These are phyloP conservation scores for Campoplex capitator DNA, from an alignment of 2,888 invertebrate genomes.

Conservation along the genomic window DNA sequence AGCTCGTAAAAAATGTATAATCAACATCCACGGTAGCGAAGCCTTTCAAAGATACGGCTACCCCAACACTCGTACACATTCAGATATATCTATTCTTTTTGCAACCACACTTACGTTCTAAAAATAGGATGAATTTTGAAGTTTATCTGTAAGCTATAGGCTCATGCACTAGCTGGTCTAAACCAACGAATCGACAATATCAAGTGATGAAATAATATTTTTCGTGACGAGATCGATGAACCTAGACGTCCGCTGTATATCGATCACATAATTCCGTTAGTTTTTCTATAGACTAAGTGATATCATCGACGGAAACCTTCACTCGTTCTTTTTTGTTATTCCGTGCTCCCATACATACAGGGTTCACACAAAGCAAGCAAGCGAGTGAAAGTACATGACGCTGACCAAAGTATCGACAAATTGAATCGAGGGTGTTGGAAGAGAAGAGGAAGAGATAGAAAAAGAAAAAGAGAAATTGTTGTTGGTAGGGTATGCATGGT, in stretches of 20 bases:
- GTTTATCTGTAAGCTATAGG: slow-evolving; percentile 24
- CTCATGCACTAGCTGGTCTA: slow-evolving; percentile 6
- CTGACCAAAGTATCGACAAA: slow-evolving; percentile 76
- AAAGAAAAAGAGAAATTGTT: slow-evolving; percentile 60
- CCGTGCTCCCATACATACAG: slow-evolving; percentile 10
- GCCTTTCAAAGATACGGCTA: slow-evolving; percentile 24
- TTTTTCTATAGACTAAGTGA: slow-evolving; percentile 19
- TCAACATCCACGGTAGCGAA: slow-evolving; percentile 16
- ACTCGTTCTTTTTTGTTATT: slow-evolving; percentile 37
- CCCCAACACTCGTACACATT: slow-evolving; percentile 18
- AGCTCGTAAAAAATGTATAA: slow-evolving; percentile 64
- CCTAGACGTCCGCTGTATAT: slow-evolving; percentile 77
- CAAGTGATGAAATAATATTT: slow-evolving; percentile 56
- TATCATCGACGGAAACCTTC: slow-evolving; percentile 54
- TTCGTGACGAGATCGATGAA: slow-evolving; percentile 76
- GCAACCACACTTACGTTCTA: slow-evolving; percentile 14
- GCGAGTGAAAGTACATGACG: slow-evolving; percentile 45
- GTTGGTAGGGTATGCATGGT: slow-evolving; percentile 75
- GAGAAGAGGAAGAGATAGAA: background rate
- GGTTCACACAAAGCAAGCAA: slow-evolving; percentile 37
- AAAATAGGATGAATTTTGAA: slow-evolving; percentile 23
- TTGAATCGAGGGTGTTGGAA: slow-evolving; percentile 74
- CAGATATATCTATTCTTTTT: slow-evolving; percentile 33
- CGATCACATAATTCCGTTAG: slow-evolving; percentile 70
- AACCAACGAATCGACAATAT: slow-evolving; percentile 64